Evolutionary conservation across 2,113 vertebrate genomes (phyloP).

Genomic region (Menidia beryllina): DNA sequence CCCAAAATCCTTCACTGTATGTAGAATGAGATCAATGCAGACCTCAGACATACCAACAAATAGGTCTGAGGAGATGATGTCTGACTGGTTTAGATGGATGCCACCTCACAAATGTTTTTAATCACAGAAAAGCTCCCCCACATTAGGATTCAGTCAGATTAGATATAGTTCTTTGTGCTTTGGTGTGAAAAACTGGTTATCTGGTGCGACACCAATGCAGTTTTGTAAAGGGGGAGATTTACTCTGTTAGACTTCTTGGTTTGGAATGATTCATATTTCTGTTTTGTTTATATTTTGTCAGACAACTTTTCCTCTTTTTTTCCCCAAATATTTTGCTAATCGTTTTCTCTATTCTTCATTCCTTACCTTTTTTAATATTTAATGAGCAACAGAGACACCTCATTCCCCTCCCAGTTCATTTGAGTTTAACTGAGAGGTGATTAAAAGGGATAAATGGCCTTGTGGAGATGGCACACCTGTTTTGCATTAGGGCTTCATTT

Average conservation of each 20-base stretch:
- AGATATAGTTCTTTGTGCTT: neutral
- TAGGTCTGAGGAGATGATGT: no score
- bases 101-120: no score
- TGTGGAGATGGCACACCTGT: conserved; percentile 56
- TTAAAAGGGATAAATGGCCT: conserved; percentile 57
- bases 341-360: neutral
- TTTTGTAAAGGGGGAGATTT: neutral
- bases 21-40: no score
- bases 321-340: neutral
- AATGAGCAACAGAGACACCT: conserved; percentile 13
- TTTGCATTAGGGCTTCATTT: conserved; percentile 52
- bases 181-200: neutral
- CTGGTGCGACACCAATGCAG: neutral
- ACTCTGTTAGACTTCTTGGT: neutral
- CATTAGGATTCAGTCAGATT: neutral
- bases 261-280: neutral
- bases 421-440: conserved; percentile 44
- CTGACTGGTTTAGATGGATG: no score
- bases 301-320: neutral
- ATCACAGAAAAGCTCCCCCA: no score
- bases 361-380: conserved; percentile 19
- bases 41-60: no score
- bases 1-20: no score
- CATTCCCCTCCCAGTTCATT: conserved; percentile 22
- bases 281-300: neutral